Evolutionary conservation across 2,113 vertebrate genomes (phyloP).

Genomic region (Romanogobio albipinnatus): DNA sequence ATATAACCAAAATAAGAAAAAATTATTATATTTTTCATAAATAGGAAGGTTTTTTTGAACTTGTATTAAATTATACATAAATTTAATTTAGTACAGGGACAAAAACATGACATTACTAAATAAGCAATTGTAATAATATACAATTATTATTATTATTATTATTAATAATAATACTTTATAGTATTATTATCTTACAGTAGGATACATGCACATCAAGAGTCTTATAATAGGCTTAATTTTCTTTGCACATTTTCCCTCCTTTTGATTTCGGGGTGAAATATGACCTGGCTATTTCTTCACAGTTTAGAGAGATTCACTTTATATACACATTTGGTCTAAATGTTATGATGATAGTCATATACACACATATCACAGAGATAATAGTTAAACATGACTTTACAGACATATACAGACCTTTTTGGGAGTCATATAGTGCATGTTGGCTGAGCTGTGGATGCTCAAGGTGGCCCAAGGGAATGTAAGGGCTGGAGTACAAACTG

Average conservation of each 20-base stretch:
- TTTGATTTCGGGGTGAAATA: neutral
- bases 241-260: neutral
- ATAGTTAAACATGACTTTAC: neutral
- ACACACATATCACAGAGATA: neutral
- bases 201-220: neutral
- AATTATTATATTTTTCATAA: neutral
- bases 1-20: neutral
- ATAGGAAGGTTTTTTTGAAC: neutral
- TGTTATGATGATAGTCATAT: neutral
- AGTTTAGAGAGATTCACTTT: neutral
- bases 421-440: conserved; percentile 88
- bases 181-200: too few species aligned
- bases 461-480: conserved; percentile 91
- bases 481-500: conserved; percentile 86
- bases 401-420: conserved; percentile 86
- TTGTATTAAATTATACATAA: neutral
- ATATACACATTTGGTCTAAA: neutral
- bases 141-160: too few species aligned
- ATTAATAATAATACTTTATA: too few species aligned
- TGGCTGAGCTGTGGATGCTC: conserved; percentile 89
- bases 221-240: neutral
- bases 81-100: too few species aligned
- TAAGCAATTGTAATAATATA: too few species aligned
- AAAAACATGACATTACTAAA: too few species aligned
- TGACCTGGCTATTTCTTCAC: neutral